Percentiles rank a stretch among this genome's conserved stretches.
These are phyloP conservation scores for Helarctos malayanus DNA, from an alignment of 2,797 vertebrate genomes.

Conservation along the genomic window DNA sequence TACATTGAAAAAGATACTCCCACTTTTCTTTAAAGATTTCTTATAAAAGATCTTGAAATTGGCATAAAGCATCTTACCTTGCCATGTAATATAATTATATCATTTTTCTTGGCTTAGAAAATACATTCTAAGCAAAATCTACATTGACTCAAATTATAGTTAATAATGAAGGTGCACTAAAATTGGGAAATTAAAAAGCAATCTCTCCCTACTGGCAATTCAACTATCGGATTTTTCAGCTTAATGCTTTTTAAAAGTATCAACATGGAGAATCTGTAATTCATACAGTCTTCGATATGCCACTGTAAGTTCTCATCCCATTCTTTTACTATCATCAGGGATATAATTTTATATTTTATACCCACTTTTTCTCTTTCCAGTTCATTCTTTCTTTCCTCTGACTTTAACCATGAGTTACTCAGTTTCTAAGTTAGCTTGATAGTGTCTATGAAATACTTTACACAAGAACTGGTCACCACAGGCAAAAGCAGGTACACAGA, in stretches of 20 bases:
- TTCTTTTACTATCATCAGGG: background rate
- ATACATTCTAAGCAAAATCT: conserved; percentile 72
- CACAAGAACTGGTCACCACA: background rate
- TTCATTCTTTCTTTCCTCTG: background rate
- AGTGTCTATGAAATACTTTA: background rate
- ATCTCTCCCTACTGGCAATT: conserved; percentile 43
- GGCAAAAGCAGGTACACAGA: background rate
- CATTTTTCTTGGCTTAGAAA: conserved; percentile 68
- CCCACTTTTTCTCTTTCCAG: background rate
- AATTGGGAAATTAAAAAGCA: conserved; percentile 59
- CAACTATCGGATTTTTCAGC: conserved; percentile 40
- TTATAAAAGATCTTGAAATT: conserved; percentile 54
- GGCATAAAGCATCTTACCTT: background rate
- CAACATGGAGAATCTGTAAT: background rate
- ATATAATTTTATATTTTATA: background rate
- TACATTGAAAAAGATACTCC: background rate
- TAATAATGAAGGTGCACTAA: conserved; percentile 57
- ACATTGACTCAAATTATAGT: conserved; percentile 61
- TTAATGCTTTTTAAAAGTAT: conserved; percentile 53
- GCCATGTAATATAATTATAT: background rate
- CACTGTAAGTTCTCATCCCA: background rate
- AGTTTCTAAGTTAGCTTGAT: conserved; percentile 22
- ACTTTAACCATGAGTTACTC: conserved; percentile 15
- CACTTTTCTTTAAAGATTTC: background rate
- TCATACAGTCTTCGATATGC: background rate